These are phyloP conservation scores for Salpingus planirostris DNA, from an alignment of 2,888 invertebrate genomes.

Conservation along the genomic window DNA sequence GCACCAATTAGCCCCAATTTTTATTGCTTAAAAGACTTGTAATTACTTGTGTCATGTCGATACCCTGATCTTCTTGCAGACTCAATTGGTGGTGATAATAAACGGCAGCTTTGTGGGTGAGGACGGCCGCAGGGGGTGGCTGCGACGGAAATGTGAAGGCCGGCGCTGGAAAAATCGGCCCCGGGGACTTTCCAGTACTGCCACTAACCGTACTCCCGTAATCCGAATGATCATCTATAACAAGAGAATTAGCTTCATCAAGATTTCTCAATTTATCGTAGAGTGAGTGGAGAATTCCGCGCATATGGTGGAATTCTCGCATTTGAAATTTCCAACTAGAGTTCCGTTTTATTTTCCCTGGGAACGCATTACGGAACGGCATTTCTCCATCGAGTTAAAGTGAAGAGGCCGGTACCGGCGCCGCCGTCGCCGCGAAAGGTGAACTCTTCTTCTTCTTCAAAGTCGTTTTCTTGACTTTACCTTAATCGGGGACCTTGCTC, in stretches of 20 bases:
- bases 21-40: neutral
- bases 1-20: neutral
- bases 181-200: slow-evolving; percentile 57
- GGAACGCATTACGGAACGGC: no score
- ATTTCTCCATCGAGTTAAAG: no score
- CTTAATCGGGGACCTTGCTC: no score
- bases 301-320: no score
- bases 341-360: no score
- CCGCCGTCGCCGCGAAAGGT: no score
- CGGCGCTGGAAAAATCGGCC: slow-evolving; percentile 55
- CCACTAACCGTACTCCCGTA: slow-evolving; percentile 57
- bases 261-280: no score
- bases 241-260: slow-evolving; percentile 6
- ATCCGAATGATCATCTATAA: slow-evolving; percentile 59
- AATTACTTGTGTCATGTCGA: slow-evolving; percentile 72
- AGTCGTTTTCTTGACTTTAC: no score
- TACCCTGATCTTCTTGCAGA: slow-evolving; percentile 79
- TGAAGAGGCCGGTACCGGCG: no score
- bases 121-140: slow-evolving; percentile 52
- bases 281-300: no score
- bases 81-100: slow-evolving; percentile 77
- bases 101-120: slow-evolving; percentile 67
- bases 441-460: no score
- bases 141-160: slow-evolving; percentile 66
- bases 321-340: no score